Evolutionary conservation across 2,113 vertebrate species (phyloP), one percentile per base, ranked within the genome.

Genomic region (Paradisaea rubra): DNA sequence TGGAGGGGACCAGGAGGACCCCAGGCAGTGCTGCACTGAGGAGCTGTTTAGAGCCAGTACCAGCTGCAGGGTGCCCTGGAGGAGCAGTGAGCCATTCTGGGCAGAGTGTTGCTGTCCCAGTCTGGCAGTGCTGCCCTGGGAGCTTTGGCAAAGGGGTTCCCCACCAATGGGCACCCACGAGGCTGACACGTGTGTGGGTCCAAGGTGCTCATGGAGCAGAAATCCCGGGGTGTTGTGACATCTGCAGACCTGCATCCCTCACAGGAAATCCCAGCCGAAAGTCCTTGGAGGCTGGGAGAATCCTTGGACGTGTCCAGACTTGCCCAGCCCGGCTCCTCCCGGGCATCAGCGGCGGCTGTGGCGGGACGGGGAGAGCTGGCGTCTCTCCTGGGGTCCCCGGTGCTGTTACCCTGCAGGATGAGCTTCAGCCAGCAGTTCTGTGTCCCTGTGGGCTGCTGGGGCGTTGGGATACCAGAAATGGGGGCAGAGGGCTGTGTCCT

Each of bases 261-360:
- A 5, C 52, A 7, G 92, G 85, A 88, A 79, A 79, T 60, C 76
- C 82, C 86, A 53, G 45, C 44, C 5, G 0, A 82, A 81, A 88
- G 76, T 60, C 82, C 91, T 91, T 16, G 86, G 92, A 61, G 79
- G 54, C 71, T 92, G 86, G 93, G 86, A 92, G 83, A 86, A 86
- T 83, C 83, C 93, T 79, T 7, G 27, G 80, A 35, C 23, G 8
- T 45, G 72, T 20, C 28, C 71, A 73, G 80, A 44, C 68, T 59
- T 70, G 89, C 91, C 80, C 88, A 33, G 45, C 15, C 31, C 2
- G 1, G 60, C 68, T 60, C 80, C 83, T 82, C 47, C 86, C 17
- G 1, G 66, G 93, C n/a, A 31, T 35, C 4, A 3, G 44, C 0
- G 0, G 45, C 0, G 2, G 41, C 63, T 37, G 11, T 0, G 5